Conservation (phyloP, 2,113 vertebrate genomes). For the Xerus inauris region DNA sequence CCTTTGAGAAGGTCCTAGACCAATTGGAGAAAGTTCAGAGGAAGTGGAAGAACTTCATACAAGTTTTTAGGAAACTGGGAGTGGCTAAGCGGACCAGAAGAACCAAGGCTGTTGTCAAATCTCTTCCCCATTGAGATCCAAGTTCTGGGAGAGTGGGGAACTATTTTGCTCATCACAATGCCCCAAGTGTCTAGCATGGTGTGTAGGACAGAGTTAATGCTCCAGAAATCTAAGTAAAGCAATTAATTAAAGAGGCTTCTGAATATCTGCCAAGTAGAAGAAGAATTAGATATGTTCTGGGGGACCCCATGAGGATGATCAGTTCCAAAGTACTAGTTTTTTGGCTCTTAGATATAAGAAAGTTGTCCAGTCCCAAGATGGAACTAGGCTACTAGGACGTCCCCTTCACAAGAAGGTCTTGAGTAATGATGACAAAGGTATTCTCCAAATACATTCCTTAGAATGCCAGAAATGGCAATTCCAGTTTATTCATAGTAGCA, state of each 20-base stretch:
- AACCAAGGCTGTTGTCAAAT: not conserved
- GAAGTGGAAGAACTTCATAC: not conserved
- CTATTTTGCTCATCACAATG: not conserved
- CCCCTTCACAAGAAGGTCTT: not conserved
- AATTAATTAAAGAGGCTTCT: not conserved
- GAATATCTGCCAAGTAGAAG: not conserved
- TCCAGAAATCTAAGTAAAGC: not conserved
- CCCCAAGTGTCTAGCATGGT: not conserved
- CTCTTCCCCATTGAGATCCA: not conserved
- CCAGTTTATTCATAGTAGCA: not conserved
- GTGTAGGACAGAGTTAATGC: not conserved
- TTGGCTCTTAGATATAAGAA: not conserved
- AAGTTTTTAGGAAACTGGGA: not conserved
- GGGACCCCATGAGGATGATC: not conserved
- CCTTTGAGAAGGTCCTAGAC: not conserved
- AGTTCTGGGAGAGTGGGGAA: not conserved
- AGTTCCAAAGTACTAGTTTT: not conserved
- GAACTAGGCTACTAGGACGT: not conserved
- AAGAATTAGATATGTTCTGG: not conserved
- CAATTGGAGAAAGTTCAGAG: not conserved
- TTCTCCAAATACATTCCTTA: not conserved
- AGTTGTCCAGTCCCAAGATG: not conserved
- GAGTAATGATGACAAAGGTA: not conserved
- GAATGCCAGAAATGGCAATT: not conserved
- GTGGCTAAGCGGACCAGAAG: not conserved